These are phyloP conservation scores for Rotaria macrura DNA, from an alignment of 2,888 invertebrate genomes.

Conservation along the genomic window DNA sequence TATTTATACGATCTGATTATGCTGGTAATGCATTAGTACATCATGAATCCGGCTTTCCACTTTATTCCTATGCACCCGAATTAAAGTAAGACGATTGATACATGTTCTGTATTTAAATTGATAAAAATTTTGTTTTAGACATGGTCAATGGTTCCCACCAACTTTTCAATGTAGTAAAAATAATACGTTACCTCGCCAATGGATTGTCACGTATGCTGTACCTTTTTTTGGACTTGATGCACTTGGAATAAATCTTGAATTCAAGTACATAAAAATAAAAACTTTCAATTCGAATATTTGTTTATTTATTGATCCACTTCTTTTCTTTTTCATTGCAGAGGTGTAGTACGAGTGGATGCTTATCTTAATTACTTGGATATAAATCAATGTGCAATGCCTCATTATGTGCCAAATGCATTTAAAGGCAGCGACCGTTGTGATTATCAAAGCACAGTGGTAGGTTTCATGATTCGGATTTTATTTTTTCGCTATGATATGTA, in stretches of 20 bases:
- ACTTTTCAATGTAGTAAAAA: constrained; percentile 35
- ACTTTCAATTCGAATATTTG: neutral
- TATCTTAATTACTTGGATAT: constrained; percentile 76
- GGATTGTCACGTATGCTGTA: constrained; percentile 35
- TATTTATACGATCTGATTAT: constrained; percentile 75
- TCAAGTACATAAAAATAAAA: constrained; percentile 61
- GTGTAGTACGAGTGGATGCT: constrained; percentile 84
- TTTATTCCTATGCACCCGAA: constrained; percentile 36
- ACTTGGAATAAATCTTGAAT: constrained; percentile 74
- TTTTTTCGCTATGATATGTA: neutral
- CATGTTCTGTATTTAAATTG: neutral
- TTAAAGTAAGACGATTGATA: constrained; percentile 35
- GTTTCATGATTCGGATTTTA: constrained; percentile 44
- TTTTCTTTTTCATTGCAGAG: constrained; percentile 55
- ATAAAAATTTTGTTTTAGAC: constrained; percentile 18
- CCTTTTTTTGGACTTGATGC: constrained; percentile 62
- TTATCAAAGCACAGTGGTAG: constrained; percentile 75
- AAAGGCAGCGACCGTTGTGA: constrained; percentile 90
- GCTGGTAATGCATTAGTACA: constrained; percentile 58
- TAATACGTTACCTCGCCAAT: constrained; percentile 27
- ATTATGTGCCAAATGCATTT: constrained; percentile 79
- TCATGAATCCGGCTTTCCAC: constrained; percentile 33
- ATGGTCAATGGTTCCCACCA: constrained; percentile 35
- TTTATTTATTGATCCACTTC: neutral
- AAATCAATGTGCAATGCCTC: constrained; percentile 76